A percentile compares a stretch with the other conserved stretches of the same genome.
These are phyloP conservation scores for Plemyria rubiginata DNA, from an alignment of 2,888 invertebrate genomes.

Conservation along the genomic window DNA sequence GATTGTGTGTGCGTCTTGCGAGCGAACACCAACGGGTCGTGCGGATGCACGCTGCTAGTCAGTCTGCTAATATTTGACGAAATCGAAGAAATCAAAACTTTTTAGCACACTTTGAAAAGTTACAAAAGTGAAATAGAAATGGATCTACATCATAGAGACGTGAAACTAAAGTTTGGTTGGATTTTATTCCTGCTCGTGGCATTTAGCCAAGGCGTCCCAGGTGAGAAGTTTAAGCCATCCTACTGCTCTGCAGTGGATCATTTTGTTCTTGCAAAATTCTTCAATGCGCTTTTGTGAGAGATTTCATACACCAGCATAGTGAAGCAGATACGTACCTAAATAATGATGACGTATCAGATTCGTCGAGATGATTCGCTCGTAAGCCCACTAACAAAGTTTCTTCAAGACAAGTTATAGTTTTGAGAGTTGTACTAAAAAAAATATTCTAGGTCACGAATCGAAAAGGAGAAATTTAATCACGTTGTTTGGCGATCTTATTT, in stretches of 20 bases:
- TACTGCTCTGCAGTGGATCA: slow-evolving; percentile 33
- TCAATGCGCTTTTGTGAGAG: slow-evolving; percentile 19
- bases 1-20: not conserved
- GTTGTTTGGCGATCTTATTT: slow-evolving; percentile 15
- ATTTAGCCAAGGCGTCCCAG: slow-evolving; percentile 46
- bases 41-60: not conserved
- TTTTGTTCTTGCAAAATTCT: slow-evolving; percentile 30
- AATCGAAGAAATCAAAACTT: slow-evolving; percentile 27
- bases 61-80: not conserved
- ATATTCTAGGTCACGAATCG: slow-evolving; percentile 33
- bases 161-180: slow-evolving; percentile 49
- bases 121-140: slow-evolving; percentile 44
- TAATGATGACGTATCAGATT: slow-evolving; percentile 34
- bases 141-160: slow-evolving; percentile 53
- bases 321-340: not conserved
- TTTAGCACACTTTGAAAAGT: slow-evolving; percentile 3
- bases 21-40: not conserved
- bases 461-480: slow-evolving; percentile 19
- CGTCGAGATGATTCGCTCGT: slow-evolving; percentile 15
- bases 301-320: not conserved
- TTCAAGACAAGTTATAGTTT: slow-evolving; percentile 10
- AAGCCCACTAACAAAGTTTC: slow-evolving; percentile 8
- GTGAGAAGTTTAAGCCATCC: slow-evolving; percentile 48
- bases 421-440: slow-evolving; percentile 6
- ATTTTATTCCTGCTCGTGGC: slow-evolving; percentile 49